phyloP scores from a whole-genome alignment of 2,113 vertebrate genomes.

The Haemorhous mexicanus region DNA sequence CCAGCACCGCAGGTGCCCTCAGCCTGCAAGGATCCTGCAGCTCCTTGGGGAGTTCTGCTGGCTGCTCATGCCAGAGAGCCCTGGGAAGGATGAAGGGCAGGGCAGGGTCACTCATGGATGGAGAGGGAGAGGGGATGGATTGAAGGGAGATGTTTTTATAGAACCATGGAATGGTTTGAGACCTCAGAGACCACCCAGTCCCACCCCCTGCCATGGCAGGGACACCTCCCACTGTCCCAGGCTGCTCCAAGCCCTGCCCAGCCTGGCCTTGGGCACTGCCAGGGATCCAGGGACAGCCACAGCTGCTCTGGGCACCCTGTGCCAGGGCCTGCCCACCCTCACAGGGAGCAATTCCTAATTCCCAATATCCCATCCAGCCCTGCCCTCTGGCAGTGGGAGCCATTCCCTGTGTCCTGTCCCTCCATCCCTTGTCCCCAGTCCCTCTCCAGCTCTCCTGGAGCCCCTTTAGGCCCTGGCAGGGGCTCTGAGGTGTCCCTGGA shows the following conservation, averaged over 20 bases:
- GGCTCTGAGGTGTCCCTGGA: too few species aligned
- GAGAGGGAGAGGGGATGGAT: not conserved
- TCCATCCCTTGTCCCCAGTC: too few species aligned
- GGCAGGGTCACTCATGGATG: not conserved
- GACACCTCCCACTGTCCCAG: not conserved
- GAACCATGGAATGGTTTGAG: not conserved
- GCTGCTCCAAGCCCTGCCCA: not conserved
- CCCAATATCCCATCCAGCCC: too few species aligned
- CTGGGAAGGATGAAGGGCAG: not conserved
- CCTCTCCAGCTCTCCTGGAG: too few species aligned
- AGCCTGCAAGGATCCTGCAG: not conserved
- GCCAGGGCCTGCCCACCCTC: too few species aligned
- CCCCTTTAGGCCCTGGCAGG: too few species aligned
- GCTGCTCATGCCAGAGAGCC: not conserved
- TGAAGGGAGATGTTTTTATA: not conserved
- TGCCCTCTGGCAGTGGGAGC: too few species aligned
- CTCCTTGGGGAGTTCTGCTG: not conserved
- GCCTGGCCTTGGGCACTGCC: not conserved
- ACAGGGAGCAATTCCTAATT: too few species aligned
- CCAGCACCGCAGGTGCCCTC: fast-evolving
- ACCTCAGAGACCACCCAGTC: not conserved
- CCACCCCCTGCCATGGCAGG: not conserved
- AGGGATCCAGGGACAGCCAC: not conserved
- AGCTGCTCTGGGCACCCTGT: not conserved
- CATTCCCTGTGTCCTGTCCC: too few species aligned